A percentile compares a stretch with the other conserved stretches of the same genome.
These are phyloP conservation scores for Rutilus rutilus DNA, from an alignment of 2,113 vertebrate species.

Conservation along the genomic window DNA sequence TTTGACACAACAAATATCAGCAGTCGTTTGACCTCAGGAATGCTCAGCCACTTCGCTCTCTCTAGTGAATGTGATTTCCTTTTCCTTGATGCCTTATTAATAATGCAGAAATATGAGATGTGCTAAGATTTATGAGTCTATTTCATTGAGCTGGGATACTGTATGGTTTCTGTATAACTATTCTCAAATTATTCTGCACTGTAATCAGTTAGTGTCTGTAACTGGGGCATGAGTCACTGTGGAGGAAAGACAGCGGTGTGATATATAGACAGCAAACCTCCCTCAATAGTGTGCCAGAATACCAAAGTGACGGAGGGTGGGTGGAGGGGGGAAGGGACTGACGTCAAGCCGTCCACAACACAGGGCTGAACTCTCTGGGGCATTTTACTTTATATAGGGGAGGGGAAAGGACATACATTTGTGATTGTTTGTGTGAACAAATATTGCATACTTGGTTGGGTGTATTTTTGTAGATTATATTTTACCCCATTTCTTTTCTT, in stretches of 20 bases:
- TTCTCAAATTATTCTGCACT: slow-evolving; percentile 35
- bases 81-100: slow-evolving; percentile 17
- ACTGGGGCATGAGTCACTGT: slow-evolving; percentile 47
- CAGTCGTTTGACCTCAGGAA: background rate
- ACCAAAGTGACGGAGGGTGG: slow-evolving; percentile 17
- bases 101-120: background rate
- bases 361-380: slow-evolving; percentile 39
- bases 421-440: background rate
- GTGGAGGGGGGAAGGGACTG: slow-evolving; percentile 31
- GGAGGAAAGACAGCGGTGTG: slow-evolving; percentile 7
- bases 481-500: background rate
- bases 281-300: slow-evolving; percentile 38
- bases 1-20: slow-evolving; percentile 22
- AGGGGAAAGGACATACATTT: background rate
- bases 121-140: slow-evolving; percentile 28
- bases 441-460: background rate
- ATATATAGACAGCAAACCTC: slow-evolving; percentile 12
- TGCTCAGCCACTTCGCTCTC: background rate
- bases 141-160: slow-evolving; percentile 20
- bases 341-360: slow-evolving; percentile 32
- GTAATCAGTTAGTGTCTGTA: slow-evolving; percentile 51
- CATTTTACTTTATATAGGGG: background rate
- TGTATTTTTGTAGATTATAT: background rate
- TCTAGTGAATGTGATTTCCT: background rate
- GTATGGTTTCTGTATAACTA: slow-evolving; percentile 13